A percentile compares a stretch with the other conserved stretches of the same genome.
Conservation (phyloP, 2,797 vertebrate genomes). For the Carcharodon carcharias region DNA sequence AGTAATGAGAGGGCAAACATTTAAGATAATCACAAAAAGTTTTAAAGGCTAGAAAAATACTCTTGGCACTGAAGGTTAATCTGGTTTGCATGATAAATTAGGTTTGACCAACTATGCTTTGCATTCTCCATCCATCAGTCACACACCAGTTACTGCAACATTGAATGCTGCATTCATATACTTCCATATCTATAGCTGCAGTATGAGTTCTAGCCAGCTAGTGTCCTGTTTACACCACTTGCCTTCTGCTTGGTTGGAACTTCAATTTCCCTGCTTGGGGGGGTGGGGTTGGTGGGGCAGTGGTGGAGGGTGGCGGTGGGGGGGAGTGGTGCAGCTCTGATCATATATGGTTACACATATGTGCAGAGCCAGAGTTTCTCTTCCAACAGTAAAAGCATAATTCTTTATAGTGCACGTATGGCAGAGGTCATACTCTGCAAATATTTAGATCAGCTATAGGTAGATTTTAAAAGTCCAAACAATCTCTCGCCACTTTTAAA, state of each 20-base stretch:
- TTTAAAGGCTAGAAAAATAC: background rate
- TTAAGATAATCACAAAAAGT: background rate
- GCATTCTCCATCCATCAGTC: too few relatives aligned
- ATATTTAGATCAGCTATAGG: background rate
- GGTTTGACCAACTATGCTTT: too few relatives aligned
- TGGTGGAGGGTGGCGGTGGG: too few relatives aligned
- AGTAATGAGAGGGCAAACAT: background rate
- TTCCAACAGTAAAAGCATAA: too few relatives aligned
- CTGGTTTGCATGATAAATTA: too few relatives aligned
- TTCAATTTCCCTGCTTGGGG: too few relatives aligned
- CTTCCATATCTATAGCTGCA: background rate
- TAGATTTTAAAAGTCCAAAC: background rate
- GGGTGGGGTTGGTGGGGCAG: too few relatives aligned
- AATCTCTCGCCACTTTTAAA: background rate
- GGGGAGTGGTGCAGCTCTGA: background rate
- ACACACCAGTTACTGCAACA: background rate
- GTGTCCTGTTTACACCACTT: background rate
- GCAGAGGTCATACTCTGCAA: background rate
- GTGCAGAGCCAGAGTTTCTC: too few relatives aligned
- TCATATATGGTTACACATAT: background rate
- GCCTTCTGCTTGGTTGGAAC: background rate
- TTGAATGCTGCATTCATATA: background rate
- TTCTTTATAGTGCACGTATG: too few relatives aligned
- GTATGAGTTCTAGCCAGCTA: background rate
- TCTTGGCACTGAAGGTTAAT: background rate